Evolutionary conservation across 2,888 invertebrate species (phyloP), one percentile per base, ranked within the genome.

Genomic region (Laothoe populi): DNA sequence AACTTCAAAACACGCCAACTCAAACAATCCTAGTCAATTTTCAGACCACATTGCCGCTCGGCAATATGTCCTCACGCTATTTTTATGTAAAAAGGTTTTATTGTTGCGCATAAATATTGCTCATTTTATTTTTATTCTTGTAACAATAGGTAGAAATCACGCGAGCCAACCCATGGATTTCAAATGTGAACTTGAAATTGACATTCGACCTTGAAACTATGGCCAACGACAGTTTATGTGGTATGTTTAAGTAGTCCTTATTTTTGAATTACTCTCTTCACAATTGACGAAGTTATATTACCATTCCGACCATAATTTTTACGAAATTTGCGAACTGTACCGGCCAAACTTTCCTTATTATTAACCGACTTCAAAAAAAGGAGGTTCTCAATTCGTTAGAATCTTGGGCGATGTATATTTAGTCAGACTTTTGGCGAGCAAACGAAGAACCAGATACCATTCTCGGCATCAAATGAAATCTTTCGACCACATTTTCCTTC

Each of bases 1-100:
- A n/a, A 48, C 13, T 48, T n/a, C 24, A 26, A 48, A 53, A 31
- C 53, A 53, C 53, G 53, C 53, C 19, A 53, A 53, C 4, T 1
- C 35, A 21, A 48, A 53, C 19, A 49, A 11, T 19, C 16, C 19
- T 21, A 53, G 11, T 35, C 11, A 53, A 35, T 53, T 16, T 53
- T 53, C 19, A 19, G 35, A 35, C 35, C 35, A 35, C 19, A 35
- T 16, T 10, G 53, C 19, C 35, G 19, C 53, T 16, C 31, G 31
- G 16, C 19, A 19, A 4, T n/a, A 11, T 19, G 19, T 53, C 35
- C 53, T 53, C 53, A 53, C 53, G 53, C 53, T 35, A 53, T 31
- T 53, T 35, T 53, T 35, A 53, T 53, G 53, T 53, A 53, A 53
- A 53, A 26, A 53, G 4, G 1, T 53, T 53, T 35, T 53, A 53